phyloP scores from a whole-genome alignment of 2,888 invertebrate genomes.

The Therioaphis trifolii region DNA sequence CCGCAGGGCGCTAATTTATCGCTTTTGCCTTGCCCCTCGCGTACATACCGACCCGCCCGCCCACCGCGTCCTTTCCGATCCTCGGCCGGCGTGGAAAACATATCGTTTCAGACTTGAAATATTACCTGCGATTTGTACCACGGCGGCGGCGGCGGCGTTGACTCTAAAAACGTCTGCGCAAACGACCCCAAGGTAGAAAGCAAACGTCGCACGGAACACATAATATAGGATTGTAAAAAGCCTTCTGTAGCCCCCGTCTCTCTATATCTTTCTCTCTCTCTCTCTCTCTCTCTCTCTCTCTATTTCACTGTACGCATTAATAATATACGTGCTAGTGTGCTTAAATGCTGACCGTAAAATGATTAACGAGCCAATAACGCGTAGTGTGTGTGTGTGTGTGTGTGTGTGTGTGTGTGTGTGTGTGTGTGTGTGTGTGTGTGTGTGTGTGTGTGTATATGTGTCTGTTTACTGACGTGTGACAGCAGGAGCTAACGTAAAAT shows the following conservation, averaged over 20 bases:
- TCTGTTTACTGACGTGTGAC: constrained; percentile 43
- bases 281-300: background rate
- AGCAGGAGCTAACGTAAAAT: constrained; percentile 48
- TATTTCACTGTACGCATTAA: background rate
- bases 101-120: constrained; percentile 7
- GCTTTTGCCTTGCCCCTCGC: background rate
- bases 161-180: background rate
- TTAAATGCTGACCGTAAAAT: constrained; percentile 26
- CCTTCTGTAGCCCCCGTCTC: no score
- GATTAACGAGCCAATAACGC: constrained; percentile 54
- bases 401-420: no score
- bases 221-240: no score
- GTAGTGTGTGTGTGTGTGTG: background rate
- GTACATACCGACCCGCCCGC: background rate
- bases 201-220: background rate
- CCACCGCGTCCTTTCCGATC: background rate
- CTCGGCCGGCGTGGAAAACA: background rate
- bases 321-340: background rate
- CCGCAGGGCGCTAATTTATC: background rate
- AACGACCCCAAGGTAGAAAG: background rate
- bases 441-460: no score
- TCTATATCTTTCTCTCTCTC: no score
- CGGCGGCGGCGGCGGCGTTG: no score
- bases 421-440: no score
- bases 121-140: constrained; percentile 34